These are phyloP conservation scores for Archips xylosteana DNA, from an alignment of 2,888 invertebrate species.

Conservation along the genomic window DNA sequence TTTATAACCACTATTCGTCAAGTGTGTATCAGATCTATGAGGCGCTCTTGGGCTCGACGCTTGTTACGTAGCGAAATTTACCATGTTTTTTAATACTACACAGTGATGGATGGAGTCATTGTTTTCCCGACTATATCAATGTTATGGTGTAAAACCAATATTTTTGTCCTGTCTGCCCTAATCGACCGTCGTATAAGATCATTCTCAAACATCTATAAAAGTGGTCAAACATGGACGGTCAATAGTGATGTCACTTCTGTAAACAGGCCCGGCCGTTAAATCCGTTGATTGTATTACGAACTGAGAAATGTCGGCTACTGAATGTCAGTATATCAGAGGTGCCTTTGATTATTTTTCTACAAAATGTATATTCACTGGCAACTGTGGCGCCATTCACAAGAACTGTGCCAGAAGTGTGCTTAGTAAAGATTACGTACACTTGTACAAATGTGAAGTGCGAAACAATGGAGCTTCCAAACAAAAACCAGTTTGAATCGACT, in stretches of 20 bases:
- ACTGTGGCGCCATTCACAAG: constrained; percentile 15
- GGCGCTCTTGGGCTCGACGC: constrained; percentile 5
- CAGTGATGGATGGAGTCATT: constrained; percentile 12
- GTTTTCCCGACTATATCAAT: constrained; percentile 18
- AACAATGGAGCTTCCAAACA: constrained; percentile 35
- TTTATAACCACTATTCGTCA: not conserved
- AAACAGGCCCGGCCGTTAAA: constrained; percentile 29
- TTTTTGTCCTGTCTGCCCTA: constrained; percentile 31
- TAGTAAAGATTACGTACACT: constrained; percentile 34
- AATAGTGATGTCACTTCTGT: constrained; percentile 49
- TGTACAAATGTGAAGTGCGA: constrained; percentile 41
- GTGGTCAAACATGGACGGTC: constrained; percentile 50
- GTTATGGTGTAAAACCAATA: constrained; percentile 23
- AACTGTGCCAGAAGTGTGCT: constrained; percentile 24
- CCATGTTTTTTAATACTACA: not conserved
- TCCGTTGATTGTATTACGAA: constrained; percentile 18
- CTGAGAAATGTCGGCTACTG: constrained; percentile 13
- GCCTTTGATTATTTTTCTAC: constrained; percentile 7
- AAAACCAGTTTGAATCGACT: constrained; percentile 41
- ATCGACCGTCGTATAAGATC: constrained; percentile 21
- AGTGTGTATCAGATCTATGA: constrained; percentile 2
- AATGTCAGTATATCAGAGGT: not conserved
- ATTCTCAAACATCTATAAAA: constrained; percentile 45
- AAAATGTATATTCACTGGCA: not conserved
- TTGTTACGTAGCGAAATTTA: not conserved